Conservation (phyloP, 2,888 invertebrate species). For the Aphidoletes aphidimyza region DNA sequence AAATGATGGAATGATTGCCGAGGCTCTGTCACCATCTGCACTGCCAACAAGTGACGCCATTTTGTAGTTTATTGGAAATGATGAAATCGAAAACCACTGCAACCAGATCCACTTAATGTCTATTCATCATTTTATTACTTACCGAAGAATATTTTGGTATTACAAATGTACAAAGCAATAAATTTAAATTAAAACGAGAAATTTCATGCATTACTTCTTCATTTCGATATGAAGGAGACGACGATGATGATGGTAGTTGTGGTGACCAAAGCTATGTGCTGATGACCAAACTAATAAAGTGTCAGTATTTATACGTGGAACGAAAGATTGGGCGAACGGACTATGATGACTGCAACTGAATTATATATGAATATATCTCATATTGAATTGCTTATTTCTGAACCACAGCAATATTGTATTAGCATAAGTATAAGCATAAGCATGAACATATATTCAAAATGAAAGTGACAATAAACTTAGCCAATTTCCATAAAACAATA, state of each 20-base stretch:
- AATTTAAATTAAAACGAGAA: neutral
- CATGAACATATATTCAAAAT: neutral
- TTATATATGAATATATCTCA: slow-evolving; percentile 8
- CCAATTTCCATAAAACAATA: slow-evolving; percentile 19
- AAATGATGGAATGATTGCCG: no score
- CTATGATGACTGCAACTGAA: slow-evolving; percentile 9
- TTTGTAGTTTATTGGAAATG: no score
- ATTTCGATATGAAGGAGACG: neutral
- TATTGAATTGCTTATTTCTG: neutral
- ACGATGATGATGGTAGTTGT: neutral
- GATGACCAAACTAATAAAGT: slow-evolving; percentile 9
- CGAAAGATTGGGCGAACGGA: neutral
- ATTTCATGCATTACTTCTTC: neutral
- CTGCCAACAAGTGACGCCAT: no score
- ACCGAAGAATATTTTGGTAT: neutral
- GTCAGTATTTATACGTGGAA: neutral
- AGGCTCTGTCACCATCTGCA: no score
- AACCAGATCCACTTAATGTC: neutral
- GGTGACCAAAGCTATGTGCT: neutral
- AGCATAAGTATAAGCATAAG: neutral
- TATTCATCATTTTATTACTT: neutral
- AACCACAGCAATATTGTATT: no score
- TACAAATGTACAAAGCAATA: slow-evolving; percentile 19
- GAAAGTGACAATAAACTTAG: slow-evolving; percentile 14
- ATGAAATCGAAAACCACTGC: neutral